Evolutionary conservation across 1,140 invertebrate genomes (phyloP), one percentile per base, ranked within the genome.

Genomic region (Drusus annulatus): DNA sequence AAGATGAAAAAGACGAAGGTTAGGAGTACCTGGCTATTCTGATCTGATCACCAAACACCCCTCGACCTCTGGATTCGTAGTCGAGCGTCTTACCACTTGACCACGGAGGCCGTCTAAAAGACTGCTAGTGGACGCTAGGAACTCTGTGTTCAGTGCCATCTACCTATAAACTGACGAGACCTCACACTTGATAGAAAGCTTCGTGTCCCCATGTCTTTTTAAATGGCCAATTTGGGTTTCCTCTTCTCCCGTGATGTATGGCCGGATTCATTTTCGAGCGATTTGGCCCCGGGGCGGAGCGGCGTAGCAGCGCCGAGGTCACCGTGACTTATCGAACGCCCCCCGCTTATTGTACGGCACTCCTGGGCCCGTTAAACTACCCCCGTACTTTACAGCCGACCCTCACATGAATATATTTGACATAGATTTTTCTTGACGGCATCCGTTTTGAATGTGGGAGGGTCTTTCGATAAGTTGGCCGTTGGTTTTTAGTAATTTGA

Each of bases 331-430:
- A 82, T 80, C 80, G 16, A 65, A 74, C 77, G 73, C 50, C 69
- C 51, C 69, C 23, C 69, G 17, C 50, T 13, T 21, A 21, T n/a
- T 78, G 76, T 75, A 82, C 65, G 78, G 79, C 79, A 58, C 81
- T 83, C 81, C 19, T 78, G 81, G 81, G 81, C 56, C 74, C 74
- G 31, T 58, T 80, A 76, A 80, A 80, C 54, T 69, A 78, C 76
- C 81, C 79, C 69, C 5, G 16, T 51, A 52, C 10, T 45, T 17
- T 73, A 63, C 78, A 78, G 60, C 68, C 76, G 79, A 73, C 81
- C 81, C 81, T 82, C 81, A 21, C 71, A 83, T 80, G 79, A 80
- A 83, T 83, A 83, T 83, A 83, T 83, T 83, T 83, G 81, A 83
- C 81, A 83, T 83, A 83, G 81, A 83, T 83, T 83, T 82, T 80